These are phyloP conservation scores for Eutrigla gurnardus DNA, from an alignment of 2,797 vertebrate species.

Conservation along the genomic window DNA sequence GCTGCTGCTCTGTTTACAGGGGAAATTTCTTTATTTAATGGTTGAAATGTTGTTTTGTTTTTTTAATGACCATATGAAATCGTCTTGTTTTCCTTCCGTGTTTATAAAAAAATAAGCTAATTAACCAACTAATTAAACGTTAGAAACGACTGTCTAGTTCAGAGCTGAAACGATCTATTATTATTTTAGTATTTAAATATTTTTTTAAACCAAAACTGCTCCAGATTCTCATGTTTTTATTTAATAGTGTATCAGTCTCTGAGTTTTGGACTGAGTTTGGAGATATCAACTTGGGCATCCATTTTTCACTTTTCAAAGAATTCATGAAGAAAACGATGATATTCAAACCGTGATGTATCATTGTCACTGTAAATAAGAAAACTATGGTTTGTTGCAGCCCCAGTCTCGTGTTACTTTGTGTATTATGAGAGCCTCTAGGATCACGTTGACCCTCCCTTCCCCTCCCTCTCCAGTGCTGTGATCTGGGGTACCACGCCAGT, in stretches of 20 bases:
- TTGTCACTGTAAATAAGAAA: background rate
- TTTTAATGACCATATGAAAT: background rate
- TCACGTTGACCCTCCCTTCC: background rate
- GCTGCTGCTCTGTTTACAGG: background rate
- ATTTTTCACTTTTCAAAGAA: background rate
- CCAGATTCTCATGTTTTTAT: background rate
- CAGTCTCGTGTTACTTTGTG: background rate
- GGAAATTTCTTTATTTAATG: background rate
- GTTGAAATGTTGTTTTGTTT: too few species aligned
- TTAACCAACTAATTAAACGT: background rate
- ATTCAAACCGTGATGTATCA: too few species aligned
- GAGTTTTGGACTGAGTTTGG: background rate
- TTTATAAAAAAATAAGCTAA: background rate
- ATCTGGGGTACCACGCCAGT: conserved; percentile 96
- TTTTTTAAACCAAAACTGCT: background rate
- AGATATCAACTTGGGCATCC: background rate
- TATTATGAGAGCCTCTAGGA: background rate
- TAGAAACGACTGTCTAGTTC: background rate
- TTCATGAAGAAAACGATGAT: background rate
- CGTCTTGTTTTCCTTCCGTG: background rate
- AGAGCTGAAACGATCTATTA: background rate
- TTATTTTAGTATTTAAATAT: background rate
- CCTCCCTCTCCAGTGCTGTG: conserved; percentile 89
- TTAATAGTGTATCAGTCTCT: background rate
- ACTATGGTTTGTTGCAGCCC: too few species aligned